Conservation (phyloP, 2,888 invertebrate genomes). For the Steromphala cineraria region DNA sequence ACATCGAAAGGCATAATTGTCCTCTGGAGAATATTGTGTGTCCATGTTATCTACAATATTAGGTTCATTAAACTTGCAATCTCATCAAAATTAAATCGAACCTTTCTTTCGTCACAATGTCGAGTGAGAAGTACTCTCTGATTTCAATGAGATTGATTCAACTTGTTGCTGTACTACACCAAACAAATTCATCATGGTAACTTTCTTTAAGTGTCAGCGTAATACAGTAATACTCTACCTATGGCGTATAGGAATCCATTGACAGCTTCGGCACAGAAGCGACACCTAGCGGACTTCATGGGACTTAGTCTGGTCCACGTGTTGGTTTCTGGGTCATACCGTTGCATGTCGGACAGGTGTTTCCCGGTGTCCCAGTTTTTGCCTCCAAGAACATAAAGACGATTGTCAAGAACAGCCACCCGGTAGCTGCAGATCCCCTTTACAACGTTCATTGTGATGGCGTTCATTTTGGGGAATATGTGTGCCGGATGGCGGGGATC, state of each 20-base stretch:
- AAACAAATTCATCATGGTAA: neutral
- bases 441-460: slow-evolving; percentile 48
- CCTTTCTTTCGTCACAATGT: too few relatives aligned
- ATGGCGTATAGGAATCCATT: slow-evolving; percentile 62
- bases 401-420: slow-evolving; percentile 54
- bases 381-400: slow-evolving; percentile 63
- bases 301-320: slow-evolving; percentile 50
- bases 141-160: too few relatives aligned
- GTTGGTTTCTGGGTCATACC: slow-evolving; percentile 59
- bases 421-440: slow-evolving; percentile 60
- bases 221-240: slow-evolving; percentile 41
- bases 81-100: too few relatives aligned
- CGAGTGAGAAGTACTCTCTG: too few relatives aligned
- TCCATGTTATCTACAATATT: too few relatives aligned
- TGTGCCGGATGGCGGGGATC: slow-evolving; percentile 51
- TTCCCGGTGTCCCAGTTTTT: slow-evolving; percentile 60
- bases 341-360: slow-evolving; percentile 46
- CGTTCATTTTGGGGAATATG: slow-evolving; percentile 61
- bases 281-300: slow-evolving; percentile 52
- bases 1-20: too few relatives aligned
- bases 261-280: slow-evolving; percentile 61
- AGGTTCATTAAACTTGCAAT: too few relatives aligned
- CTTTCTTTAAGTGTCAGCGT: neutral
- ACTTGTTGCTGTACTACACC: too few relatives aligned
- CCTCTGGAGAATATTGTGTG: too few relatives aligned